Evolutionary conservation across 2,888 invertebrate species (phyloP), one percentile per base, ranked within the genome.

Genomic region (Drosophila subsilvestris): DNA sequence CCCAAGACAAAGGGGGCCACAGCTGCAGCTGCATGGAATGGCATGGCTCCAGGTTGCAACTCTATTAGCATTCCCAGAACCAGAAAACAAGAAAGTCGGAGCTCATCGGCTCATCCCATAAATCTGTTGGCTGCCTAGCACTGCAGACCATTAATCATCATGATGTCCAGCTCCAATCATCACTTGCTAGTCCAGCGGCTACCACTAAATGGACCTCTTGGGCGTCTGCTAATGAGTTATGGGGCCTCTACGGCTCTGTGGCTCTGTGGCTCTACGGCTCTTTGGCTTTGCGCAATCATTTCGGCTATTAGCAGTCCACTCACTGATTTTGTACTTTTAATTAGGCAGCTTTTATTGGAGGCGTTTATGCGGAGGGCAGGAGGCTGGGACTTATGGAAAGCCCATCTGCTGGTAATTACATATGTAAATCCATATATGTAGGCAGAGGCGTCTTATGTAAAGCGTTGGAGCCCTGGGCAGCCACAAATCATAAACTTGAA

Each of bases 61-160:
- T 81, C 86, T 82, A 88, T 83, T 85, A 83, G 82, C 83, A 85
- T 83, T 83, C 86, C 74, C 65, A 85, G 88, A 85, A 83, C 67
- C 68, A 57, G 47, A 75, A 78, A 78, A 80, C 74, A 42, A 63
- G 67, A 53, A 55, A 59, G 67, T 67, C 60, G 49, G 12, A 18
- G 57, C 63, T 57, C 70, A 37, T 37, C 60, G 59, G 76, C 55
- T 84, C 78, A 74, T 75, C 71, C 37, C 78, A 83, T 84, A 84
- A 84, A 86, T 86, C 81, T 84, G 62, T 60, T 63, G 68, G 49
- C 55, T 32, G 55, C 66, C 56, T 43, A 66, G 66, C 66, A 55
- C 73, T 75, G 79, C 65, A 62, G 72, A 67, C 77, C 89, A 85
- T 85, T 86, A 88, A 85, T 85, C 85, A 85, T 87, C 82, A 71